Percentiles rank a stretch among this genome's conserved stretches.
These are phyloP conservation scores for Aldrovandia affinis DNA, from an alignment of 2,797 vertebrate genomes.

Conservation along the genomic window DNA sequence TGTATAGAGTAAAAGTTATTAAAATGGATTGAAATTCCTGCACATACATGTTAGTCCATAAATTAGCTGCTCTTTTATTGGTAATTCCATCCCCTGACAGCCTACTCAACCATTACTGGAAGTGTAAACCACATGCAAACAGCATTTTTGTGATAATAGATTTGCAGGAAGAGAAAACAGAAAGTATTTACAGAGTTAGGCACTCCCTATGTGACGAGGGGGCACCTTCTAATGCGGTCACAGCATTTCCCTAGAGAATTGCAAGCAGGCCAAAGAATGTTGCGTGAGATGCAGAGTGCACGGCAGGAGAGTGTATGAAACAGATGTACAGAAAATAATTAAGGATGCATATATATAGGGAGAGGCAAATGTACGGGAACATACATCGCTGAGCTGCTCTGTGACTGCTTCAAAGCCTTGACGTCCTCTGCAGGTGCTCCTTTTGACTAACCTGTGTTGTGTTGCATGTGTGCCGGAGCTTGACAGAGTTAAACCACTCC, in stretches of 20 bases:
- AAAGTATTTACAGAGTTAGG: constrained; percentile 3
- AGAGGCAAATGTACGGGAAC: neutral
- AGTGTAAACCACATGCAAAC: constrained; percentile 53
- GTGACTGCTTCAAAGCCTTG: neutral
- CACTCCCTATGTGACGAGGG: neutral
- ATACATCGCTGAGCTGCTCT: neutral
- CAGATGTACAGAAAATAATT: neutral
- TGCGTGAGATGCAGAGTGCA: neutral
- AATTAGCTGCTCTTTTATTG: constrained; percentile 62
- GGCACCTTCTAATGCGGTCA: neutral
- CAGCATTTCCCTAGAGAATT: neutral
- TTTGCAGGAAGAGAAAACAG: constrained; percentile 36
- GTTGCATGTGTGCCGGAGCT: neutral
- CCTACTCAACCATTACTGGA: constrained; percentile 58
- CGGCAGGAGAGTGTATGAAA: neutral
- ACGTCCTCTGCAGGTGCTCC: neutral
- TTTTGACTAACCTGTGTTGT: neutral
- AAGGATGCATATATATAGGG: too few species aligned
- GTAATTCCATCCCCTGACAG: constrained; percentile 55
- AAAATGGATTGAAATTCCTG: constrained; percentile 68
- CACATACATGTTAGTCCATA: constrained; percentile 59
- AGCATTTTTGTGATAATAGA: constrained; percentile 53
- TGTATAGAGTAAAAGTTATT: constrained; percentile 37
- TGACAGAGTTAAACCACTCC: constrained; percentile 3
- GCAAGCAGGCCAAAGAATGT: neutral